Evolutionary conservation across 2,797 vertebrate species (phyloP).

Genomic region (Brachyrhaphis roseni): DNA sequence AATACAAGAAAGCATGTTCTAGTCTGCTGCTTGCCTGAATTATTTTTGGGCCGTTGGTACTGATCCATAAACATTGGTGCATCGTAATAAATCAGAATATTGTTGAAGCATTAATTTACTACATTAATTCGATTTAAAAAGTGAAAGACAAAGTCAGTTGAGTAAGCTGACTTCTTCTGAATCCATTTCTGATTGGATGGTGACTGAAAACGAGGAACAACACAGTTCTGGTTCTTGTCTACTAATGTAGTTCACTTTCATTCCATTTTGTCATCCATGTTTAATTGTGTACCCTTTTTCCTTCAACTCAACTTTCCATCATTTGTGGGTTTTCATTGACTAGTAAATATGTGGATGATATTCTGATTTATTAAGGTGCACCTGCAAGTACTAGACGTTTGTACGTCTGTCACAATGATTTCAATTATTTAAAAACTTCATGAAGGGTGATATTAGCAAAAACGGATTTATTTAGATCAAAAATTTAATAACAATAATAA

Average conservation of each 20-base stretch:
- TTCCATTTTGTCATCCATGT: neutral
- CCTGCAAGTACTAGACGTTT: neutral
- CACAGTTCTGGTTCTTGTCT: neutral
- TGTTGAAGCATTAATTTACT: neutral
- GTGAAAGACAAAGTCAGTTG: neutral
- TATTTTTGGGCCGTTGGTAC: neutral
- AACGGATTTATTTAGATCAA: neutral
- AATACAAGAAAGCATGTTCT: neutral
- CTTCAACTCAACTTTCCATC: neutral
- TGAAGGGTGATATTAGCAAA: neutral
- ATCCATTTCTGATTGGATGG: neutral
- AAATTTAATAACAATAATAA: neutral
- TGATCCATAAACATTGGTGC: neutral
- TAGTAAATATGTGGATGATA: neutral
- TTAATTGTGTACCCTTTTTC: neutral
- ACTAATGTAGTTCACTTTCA: neutral
- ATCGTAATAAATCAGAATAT: neutral
- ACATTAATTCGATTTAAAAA: neutral
- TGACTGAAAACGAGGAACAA: neutral
- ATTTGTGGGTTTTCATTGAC: neutral
- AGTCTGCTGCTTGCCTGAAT: neutral
- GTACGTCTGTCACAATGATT: constrained; percentile 35
- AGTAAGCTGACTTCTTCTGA: neutral
- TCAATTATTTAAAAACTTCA: neutral
- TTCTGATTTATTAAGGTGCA: neutral